phyloP scores from a whole-genome alignment of 2,113 vertebrate genomes.

The Harpagus bidentatus region DNA sequence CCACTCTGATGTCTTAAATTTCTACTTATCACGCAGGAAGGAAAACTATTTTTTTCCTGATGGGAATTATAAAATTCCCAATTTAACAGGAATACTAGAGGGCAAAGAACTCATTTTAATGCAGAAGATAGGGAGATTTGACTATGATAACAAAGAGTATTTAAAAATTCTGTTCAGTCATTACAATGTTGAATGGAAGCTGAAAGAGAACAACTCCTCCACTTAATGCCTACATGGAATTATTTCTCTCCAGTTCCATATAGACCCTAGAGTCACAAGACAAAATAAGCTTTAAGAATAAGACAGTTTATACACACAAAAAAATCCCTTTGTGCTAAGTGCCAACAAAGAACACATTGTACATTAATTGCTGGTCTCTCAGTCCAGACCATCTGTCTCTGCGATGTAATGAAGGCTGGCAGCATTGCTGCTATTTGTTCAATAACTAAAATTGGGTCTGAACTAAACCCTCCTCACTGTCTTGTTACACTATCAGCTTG shows the following conservation, averaged over 20 bases:
- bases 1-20: neutral
- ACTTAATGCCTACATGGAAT: neutral
- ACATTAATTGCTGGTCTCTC: constrained; percentile 77
- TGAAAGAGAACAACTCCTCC: neutral
- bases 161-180: neutral
- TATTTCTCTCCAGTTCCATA: constrained; percentile 4
- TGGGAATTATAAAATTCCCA: neutral
- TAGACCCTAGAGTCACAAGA: constrained; percentile 39
- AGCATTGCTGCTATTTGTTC: constrained; percentile 63
- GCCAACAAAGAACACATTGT: constrained; percentile 75
- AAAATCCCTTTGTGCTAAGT: constrained; percentile 62
- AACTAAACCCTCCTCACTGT: constrained; percentile 58
- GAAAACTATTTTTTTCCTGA: neutral
- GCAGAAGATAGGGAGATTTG: neutral
- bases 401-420: constrained; percentile 71
- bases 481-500: constrained; percentile 14
- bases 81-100: neutral
- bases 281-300: constrained; percentile 66
- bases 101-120: neutral
- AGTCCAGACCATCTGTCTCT: constrained; percentile 78
- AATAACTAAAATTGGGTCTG: constrained; percentile 67
- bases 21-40: neutral
- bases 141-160: neutral
- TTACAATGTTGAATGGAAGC: neutral
- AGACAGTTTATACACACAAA: constrained; percentile 48